Evolutionary conservation across 2,888 invertebrate genomes (phyloP).

Genomic region (Meteorus colon): DNA sequence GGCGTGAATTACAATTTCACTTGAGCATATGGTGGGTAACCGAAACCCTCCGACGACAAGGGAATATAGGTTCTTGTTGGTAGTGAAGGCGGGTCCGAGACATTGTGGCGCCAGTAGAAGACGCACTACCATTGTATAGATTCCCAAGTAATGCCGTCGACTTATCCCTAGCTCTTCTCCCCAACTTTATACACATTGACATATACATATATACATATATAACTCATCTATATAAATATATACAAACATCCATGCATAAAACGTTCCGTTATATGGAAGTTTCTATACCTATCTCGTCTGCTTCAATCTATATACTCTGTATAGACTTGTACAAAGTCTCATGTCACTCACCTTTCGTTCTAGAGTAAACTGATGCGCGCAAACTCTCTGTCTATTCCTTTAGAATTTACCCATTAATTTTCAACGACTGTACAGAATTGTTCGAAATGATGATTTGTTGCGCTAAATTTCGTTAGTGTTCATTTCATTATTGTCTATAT

Average conservation of each 20-base stretch:
- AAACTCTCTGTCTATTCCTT: too few species aligned
- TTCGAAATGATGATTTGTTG: too few species aligned
- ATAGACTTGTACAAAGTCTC: background rate
- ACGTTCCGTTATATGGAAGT: background rate
- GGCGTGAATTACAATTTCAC: slow-evolving; percentile 67
- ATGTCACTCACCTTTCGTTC: background rate
- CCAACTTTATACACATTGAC: background rate
- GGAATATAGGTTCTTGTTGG: slow-evolving; percentile 51
- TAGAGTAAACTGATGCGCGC: background rate
- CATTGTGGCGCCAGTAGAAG: slow-evolving; percentile 67
- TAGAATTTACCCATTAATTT: too few species aligned
- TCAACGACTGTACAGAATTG: too few species aligned
- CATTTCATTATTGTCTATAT: too few species aligned
- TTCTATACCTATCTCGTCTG: background rate
- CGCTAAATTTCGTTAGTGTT: too few species aligned
- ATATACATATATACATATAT: slow-evolving; percentile 7
- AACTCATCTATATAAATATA: background rate
- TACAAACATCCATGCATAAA: background rate
- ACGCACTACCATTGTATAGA: slow-evolving; percentile 61
- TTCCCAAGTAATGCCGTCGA: slow-evolving; percentile 56
- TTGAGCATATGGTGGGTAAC: slow-evolving; percentile 58
- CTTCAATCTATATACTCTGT: background rate
- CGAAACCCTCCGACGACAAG: slow-evolving; percentile 22
- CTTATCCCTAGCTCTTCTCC: slow-evolving; percentile 35
- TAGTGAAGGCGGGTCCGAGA: slow-evolving; percentile 65